Evolutionary conservation across 2,797 vertebrate genomes (phyloP), one percentile per base, ranked within the genome.

Genomic region (Crenuchus spilurus): DNA sequence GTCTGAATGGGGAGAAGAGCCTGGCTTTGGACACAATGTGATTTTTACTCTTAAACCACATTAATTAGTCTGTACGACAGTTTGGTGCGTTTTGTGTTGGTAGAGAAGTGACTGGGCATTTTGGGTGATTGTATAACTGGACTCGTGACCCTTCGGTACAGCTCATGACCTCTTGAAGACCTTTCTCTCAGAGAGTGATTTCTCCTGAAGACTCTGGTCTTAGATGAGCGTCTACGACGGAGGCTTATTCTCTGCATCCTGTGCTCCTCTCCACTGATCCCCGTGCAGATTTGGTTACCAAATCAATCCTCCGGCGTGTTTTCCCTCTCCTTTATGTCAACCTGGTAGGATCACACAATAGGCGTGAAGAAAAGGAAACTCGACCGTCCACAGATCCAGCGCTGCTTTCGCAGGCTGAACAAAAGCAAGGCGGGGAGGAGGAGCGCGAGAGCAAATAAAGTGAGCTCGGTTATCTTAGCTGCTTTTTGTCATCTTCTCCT

Each of bases 351-450:
- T 42, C 49, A 31, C 8, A 70, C 72, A 68, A 67, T 75, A 68
- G 35, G 60, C 14, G 52, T 66, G 46, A 80, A 75, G 64, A 78
- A 68, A 75, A 62, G 73, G 74, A 77, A 78, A 82, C 65, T 72
- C 52, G 70, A 85, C 39, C 46, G 20, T 70, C 37, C 28, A 49
- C 51, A 62, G 68, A 70, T 80, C 78, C 48, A 42, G 37, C 30
- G 37, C 67, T 66, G 22, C 71, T 81, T 80, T 82, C 79, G 73
- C 65, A 31, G 58, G 48, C 65, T 51, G 48, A 77, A 84, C 72
- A 81, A 84, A 78, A 78, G 76, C 37, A 31, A 68, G 14, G 16
- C 26, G 62, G 37, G 48, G 26, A n/a, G 30, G 44, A 24, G 22
- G 51, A 30, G 51, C 2, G 22, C 6, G 13, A 54, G 51, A 2